A percentile compares a stretch with the other conserved stretches of the same genome.
Conservation (phyloP, 2,113 vertebrate species). For the Nibea coibor region DNA sequence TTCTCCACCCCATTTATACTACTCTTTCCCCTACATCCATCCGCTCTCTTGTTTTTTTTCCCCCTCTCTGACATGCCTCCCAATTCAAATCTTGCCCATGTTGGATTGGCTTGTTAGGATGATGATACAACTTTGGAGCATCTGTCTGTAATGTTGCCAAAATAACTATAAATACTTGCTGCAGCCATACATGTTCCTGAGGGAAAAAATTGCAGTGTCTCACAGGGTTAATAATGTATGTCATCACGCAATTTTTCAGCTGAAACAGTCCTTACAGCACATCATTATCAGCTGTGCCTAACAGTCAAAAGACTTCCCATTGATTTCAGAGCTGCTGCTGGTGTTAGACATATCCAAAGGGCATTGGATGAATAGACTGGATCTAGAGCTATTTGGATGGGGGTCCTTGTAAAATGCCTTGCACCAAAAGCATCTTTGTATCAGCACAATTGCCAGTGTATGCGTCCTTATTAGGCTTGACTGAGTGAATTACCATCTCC, state of each 20-base stretch:
- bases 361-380: slow-evolving; percentile 48
- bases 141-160: slow-evolving; percentile 10
- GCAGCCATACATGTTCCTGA: not conserved
- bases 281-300: slow-evolving; percentile 39
- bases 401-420: not conserved
- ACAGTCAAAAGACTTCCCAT: slow-evolving; percentile 41
- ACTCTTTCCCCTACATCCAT: slow-evolving; percentile 2
- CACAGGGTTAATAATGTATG: slow-evolving; percentile 55
- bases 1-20: slow-evolving; percentile 1
- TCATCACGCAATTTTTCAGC: slow-evolving; percentile 49
- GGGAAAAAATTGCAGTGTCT: slow-evolving; percentile 34
- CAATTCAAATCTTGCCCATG: not conserved
- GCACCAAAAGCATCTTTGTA: slow-evolving; percentile 63
- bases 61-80: slow-evolving; percentile 1
- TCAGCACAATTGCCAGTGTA: slow-evolving; percentile 44
- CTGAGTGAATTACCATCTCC: slow-evolving; percentile 28
- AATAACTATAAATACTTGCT: slow-evolving; percentile 17
- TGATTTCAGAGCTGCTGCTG: slow-evolving; percentile 56
- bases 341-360: slow-evolving; percentile 47
- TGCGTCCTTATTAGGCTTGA: slow-evolving; percentile 23
- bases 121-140: slow-evolving; percentile 30
- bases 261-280: slow-evolving; percentile 38
- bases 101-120: slow-evolving; percentile 5
- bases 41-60: not conserved
- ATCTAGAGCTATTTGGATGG: slow-evolving; percentile 34